These are phyloP conservation scores for Cyanistes caeruleus DNA, from an alignment of 2,113 vertebrate species.

Conservation along the genomic window DNA sequence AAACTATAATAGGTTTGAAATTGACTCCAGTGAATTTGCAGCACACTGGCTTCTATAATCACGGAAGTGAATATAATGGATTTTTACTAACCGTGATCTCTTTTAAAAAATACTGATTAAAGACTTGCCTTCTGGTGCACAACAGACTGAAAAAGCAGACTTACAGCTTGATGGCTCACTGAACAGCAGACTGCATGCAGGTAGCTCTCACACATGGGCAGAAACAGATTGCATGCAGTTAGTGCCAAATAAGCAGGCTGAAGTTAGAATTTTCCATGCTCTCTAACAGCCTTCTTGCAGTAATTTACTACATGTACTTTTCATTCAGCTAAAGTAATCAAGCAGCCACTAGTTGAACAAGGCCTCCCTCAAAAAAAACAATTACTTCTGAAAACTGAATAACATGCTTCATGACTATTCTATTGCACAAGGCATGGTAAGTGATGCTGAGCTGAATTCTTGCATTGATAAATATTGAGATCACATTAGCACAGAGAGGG, in stretches of 20 bases:
- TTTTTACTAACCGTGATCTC: conserved; percentile 56
- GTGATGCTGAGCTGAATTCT: background rate
- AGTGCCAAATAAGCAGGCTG: conserved; percentile 36
- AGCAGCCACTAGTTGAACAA: conserved; percentile 24
- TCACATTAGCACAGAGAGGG: background rate
- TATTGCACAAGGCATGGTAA: background rate
- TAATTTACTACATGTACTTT: background rate
- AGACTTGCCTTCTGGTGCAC: conserved; percentile 21
- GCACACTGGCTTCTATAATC: conserved; percentile 32
- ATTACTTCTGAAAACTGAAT: conserved; percentile 60
- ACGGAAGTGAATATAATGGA: conserved; percentile 37
- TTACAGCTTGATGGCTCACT: background rate
- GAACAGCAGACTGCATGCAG: conserved; percentile 14
- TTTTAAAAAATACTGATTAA: conserved; percentile 64
- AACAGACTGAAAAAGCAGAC: conserved; percentile 39
- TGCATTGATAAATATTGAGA: conserved; percentile 14
- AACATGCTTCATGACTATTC: background rate
- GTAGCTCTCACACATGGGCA: conserved; percentile 33
- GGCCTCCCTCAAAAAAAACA: background rate
- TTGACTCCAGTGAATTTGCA: conserved; percentile 52
- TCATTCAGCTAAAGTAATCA: conserved; percentile 22
- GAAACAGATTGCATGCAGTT: conserved; percentile 47
- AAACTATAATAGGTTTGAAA: conserved; percentile 40
- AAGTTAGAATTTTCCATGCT: background rate
- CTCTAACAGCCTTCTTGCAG: conserved; percentile 12